These are phyloP conservation scores for Megalops cyprinoides DNA, from an alignment of 2,797 vertebrate species.

Conservation along the genomic window DNA sequence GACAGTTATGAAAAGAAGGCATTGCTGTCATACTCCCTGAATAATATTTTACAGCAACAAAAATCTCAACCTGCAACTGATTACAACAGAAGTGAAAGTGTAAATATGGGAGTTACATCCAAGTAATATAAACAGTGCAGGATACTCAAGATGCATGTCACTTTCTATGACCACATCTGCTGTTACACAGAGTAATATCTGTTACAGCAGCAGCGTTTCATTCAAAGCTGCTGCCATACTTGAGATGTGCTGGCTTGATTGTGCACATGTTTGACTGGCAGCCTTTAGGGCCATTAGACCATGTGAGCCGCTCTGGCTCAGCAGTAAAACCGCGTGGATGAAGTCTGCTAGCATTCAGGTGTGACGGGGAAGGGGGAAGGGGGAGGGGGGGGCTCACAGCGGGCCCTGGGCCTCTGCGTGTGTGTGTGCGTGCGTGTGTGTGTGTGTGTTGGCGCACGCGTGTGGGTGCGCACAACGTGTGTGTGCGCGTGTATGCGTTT, in stretches of 20 bases:
- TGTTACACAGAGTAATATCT: constrained; percentile 24
- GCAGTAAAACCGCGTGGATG: constrained; percentile 62
- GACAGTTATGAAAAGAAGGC: background rate
- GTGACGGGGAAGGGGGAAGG: constrained; percentile 53
- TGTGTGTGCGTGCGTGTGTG: constrained; percentile 29
- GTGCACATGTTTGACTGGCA: constrained; percentile 52
- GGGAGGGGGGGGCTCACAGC: constrained; percentile 62
- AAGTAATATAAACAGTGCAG: constrained; percentile 14
- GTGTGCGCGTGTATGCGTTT: constrained; percentile 12
- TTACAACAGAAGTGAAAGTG: too few species aligned
- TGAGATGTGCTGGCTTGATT: constrained; percentile 39
- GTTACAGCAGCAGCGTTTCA: background rate
- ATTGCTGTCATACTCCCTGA: too few species aligned
- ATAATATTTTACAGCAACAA: background rate
- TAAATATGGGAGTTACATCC: background rate
- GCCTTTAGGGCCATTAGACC: constrained; percentile 57
- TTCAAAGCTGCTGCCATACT: background rate
- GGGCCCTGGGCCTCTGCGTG: constrained; percentile 41
- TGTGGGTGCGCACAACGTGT: constrained; percentile 19
- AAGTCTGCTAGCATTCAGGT: constrained; percentile 68
- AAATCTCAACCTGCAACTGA: background rate
- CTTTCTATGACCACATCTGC: background rate
- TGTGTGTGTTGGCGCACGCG: constrained; percentile 12
- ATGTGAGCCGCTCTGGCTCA: constrained; percentile 51
- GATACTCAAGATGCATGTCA: background rate